These are phyloP conservation scores for Ctenoplectra terminalis DNA, from an alignment of 1,140 invertebrate species.

Conservation along the genomic window DNA sequence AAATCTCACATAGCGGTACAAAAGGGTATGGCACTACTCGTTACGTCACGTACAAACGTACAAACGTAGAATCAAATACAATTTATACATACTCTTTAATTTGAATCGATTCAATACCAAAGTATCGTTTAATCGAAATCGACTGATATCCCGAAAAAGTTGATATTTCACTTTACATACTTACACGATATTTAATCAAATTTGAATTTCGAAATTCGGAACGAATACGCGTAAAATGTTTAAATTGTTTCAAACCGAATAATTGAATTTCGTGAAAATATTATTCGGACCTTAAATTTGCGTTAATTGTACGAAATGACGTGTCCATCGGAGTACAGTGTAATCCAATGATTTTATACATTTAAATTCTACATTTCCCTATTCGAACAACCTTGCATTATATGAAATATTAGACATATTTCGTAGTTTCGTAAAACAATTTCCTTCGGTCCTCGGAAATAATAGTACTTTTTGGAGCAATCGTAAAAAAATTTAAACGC, in stretches of 20 bases:
- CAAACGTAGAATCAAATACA: not conserved
- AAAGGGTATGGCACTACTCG: conserved; percentile 11
- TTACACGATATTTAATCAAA: not conserved
- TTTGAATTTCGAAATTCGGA: no score
- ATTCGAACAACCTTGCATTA: no score
- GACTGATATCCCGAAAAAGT: not conserved
- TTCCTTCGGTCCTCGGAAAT: no score
- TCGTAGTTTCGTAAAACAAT: no score
- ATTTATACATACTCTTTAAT: not conserved
- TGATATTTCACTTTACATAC: not conserved
- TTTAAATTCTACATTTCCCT: no score
- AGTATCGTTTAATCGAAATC: not conserved
- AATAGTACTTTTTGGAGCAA: no score
- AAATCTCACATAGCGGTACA: conserved; percentile 7
- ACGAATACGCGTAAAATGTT: no score
- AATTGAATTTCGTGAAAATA: not conserved
- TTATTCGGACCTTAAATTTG: not conserved
- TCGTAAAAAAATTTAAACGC: not conserved
- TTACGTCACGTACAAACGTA: conserved; percentile 23
- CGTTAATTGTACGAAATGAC: not conserved
- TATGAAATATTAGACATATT: no score
- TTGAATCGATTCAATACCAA: not conserved
- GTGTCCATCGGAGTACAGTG: no score
- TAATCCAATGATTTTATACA: no score
- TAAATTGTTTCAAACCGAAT: not conserved